These are phyloP conservation scores for Aegotheles bennettii DNA, from an alignment of 2,113 vertebrate genomes.

Conservation along the genomic window DNA sequence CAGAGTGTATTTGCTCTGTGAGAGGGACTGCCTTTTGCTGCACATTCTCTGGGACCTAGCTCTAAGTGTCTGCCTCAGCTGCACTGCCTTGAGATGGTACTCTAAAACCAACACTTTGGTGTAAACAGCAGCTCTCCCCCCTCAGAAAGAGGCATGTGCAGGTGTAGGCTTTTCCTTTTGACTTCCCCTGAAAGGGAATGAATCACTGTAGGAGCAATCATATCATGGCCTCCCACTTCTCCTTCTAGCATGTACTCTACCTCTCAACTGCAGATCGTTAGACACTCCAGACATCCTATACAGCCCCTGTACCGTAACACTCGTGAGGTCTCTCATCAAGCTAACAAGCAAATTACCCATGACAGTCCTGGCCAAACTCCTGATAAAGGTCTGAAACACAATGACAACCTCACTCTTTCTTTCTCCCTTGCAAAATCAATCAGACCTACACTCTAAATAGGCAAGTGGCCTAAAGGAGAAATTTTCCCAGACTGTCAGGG, in stretches of 20 bases:
- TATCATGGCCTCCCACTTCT: neutral
- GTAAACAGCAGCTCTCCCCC: neutral
- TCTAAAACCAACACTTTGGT: neutral
- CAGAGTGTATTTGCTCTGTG: neutral
- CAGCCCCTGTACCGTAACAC: neutral
- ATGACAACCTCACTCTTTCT: neutral
- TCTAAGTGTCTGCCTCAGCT: neutral
- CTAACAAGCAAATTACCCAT: neutral
- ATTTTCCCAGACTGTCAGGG: slow-evolving; percentile 17
- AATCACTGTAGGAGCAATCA: neutral
- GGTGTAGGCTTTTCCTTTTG: neutral
- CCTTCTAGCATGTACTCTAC: neutral
- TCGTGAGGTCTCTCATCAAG: neutral
- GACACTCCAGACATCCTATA: neutral
- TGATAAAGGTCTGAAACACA: slow-evolving; percentile 34
- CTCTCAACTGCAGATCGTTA: neutral
- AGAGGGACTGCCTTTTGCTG: neutral
- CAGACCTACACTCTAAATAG: slow-evolving; percentile 32
- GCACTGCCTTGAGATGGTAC: neutral
- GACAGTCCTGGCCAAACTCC: slow-evolving; percentile 8
- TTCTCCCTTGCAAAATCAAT: slow-evolving; percentile 48
- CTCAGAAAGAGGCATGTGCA: neutral
- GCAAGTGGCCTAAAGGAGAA: neutral
- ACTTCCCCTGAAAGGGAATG: neutral
- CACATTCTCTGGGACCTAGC: neutral